Conservation (phyloP, 2,113 vertebrate genomes). For the Callopanchax toddi region DNA sequence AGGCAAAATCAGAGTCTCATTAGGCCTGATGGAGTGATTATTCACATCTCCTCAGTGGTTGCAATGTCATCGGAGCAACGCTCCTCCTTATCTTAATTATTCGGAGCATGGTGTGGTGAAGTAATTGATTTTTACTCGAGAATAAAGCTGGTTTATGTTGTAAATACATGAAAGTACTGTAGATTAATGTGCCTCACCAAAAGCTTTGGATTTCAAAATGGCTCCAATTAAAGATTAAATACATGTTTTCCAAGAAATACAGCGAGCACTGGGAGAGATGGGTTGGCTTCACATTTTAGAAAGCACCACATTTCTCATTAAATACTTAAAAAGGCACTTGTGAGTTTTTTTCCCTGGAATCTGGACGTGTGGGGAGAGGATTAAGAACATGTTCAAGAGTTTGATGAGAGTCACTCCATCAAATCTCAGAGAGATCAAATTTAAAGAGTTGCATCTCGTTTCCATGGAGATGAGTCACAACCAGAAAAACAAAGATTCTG, state of each 20-base stretch:
- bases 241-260: too few relatives aligned
- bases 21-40: neutral
- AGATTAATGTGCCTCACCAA: too few relatives aligned
- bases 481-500: too few relatives aligned
- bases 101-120: neutral
- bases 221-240: neutral
- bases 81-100: neutral
- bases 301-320: neutral
- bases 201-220: neutral
- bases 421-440: too few relatives aligned
- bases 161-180: neutral
- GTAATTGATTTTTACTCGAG: conserved; percentile 1
- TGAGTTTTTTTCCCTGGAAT: neutral
- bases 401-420: too few relatives aligned
- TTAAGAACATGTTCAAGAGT: too few relatives aligned
- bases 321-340: neutral
- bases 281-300: neutral
- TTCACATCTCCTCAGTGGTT: neutral
- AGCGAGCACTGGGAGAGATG: neutral
- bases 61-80: neutral
- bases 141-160: neutral
- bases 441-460: too few relatives aligned
- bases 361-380: neutral
- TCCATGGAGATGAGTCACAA: neutral
- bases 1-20: neutral